These are phyloP conservation scores for Caenorhabditis parvicauda DNA, from an alignment of 2,888 invertebrate genomes.

Conservation along the genomic window DNA sequence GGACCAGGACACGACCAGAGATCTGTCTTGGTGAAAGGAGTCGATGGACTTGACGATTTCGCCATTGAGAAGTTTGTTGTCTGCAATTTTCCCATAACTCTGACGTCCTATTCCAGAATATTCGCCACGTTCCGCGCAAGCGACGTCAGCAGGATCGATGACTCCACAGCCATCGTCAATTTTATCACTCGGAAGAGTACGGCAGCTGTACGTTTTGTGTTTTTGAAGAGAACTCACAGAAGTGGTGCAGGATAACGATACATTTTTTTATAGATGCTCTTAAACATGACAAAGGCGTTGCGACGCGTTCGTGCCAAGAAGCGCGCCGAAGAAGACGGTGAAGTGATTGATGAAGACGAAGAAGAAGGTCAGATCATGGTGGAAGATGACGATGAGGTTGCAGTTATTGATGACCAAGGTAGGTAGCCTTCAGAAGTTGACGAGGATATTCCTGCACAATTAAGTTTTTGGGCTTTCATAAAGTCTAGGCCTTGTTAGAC, in stretches of 20 bases:
- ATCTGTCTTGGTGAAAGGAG: constrained; percentile 31
- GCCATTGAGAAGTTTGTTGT: constrained; percentile 16
- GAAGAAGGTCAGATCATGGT: constrained; percentile 39
- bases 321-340: constrained; percentile 41
- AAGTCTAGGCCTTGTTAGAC: no score
- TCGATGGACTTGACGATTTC: constrained; percentile 27
- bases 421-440: no score
- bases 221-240: constrained; percentile 9
- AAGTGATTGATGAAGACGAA: constrained; percentile 28
- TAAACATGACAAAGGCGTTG: constrained; percentile 39
- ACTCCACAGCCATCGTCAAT: constrained; percentile 7
- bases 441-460: no score
- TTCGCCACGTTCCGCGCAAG: constrained; percentile 39
- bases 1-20: constrained; percentile 13
- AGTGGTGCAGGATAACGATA: constrained; percentile 1
- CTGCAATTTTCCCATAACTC: neutral
- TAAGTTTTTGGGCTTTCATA: no score
- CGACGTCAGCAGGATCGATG: constrained; percentile 8
- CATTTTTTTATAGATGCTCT: constrained; percentile 29
- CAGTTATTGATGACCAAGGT: constrained; percentile 23
- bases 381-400: constrained; percentile 39
- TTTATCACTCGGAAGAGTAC: constrained; percentile 8
- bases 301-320: constrained; percentile 32
- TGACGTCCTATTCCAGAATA: constrained; percentile 30
- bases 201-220: constrained; percentile 9